phyloP scores from a whole-genome alignment of 1,140 invertebrate genomes.

The Adelges cooleyi region DNA sequence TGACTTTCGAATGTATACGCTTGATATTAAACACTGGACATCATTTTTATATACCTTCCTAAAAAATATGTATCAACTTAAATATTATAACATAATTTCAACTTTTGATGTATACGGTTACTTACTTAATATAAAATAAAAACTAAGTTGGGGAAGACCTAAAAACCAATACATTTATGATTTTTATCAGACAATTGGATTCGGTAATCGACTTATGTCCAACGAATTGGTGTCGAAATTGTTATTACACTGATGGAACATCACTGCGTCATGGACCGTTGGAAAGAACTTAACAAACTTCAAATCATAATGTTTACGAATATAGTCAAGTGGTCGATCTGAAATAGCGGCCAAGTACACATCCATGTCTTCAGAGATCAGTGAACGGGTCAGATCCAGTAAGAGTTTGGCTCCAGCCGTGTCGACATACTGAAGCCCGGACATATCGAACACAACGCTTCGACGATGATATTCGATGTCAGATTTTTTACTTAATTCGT shows the following conservation, averaged over 20 bases:
- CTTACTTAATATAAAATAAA: too few relatives aligned
- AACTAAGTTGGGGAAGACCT: background rate
- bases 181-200: background rate
- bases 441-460: slow-evolving; percentile 8
- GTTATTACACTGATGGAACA: background rate
- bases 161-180: background rate
- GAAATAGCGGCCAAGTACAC: background rate
- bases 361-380: background rate
- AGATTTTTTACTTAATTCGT: slow-evolving; percentile 37
- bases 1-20: too few relatives aligned
- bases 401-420: background rate
- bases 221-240: background rate
- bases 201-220: background rate
- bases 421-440: slow-evolving; percentile 23
- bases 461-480: slow-evolving; percentile 39
- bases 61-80: background rate
- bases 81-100: background rate
- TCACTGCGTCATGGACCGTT: slow-evolving; percentile 2
- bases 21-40: too few relatives aligned
- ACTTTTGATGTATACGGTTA: background rate
- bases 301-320: background rate
- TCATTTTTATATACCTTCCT: too few relatives aligned
- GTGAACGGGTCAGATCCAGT: background rate
- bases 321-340: background rate
- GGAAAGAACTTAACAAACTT: background rate